These are phyloP conservation scores for Polydrusus pterygomalis DNA, from an alignment of 2,888 invertebrate genomes.

Conservation along the genomic window DNA sequence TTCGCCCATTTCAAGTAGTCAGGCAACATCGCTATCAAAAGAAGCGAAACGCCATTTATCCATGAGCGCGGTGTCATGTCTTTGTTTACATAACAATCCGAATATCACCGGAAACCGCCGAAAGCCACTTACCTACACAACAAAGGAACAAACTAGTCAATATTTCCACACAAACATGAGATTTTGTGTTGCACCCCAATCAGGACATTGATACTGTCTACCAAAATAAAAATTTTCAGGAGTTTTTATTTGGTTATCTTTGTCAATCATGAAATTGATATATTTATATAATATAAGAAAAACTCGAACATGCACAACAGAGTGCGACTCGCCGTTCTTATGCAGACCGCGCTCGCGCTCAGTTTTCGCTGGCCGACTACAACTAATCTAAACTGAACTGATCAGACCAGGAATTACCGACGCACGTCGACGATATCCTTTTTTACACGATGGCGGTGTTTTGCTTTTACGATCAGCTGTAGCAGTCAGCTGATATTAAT, in stretches of 20 bases:
- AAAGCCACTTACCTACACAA: conserved; percentile 61
- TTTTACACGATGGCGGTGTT: conserved; percentile 56
- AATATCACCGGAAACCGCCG: conserved; percentile 57
- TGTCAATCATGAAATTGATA: no score
- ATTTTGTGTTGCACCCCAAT: conserved; percentile 17
- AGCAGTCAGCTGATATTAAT: conserved; percentile 58
- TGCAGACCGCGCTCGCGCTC: conserved; percentile 49
- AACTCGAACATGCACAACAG: conserved; percentile 34
- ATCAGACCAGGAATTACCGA: neutral
- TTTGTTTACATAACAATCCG: conserved; percentile 69
- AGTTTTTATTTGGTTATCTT: neutral
- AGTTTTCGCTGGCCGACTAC: conserved; percentile 39
- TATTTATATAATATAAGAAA: neutral
- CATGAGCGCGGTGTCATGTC: conserved; percentile 26
- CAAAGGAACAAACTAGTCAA: conserved; percentile 62
- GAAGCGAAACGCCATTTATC: conserved; percentile 4
- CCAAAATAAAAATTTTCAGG: neutral
- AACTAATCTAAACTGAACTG: neutral
- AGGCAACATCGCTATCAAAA: conserved; percentile 42
- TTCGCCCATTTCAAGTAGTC: neutral
- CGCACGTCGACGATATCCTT: neutral
- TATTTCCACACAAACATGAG: conserved; percentile 31
- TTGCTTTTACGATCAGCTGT: conserved; percentile 68
- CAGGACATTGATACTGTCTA: neutral
- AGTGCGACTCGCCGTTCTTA: conserved; percentile 34